These are phyloP conservation scores for Pitta sordida DNA, from an alignment of 2,113 vertebrate genomes.

Conservation along the genomic window DNA sequence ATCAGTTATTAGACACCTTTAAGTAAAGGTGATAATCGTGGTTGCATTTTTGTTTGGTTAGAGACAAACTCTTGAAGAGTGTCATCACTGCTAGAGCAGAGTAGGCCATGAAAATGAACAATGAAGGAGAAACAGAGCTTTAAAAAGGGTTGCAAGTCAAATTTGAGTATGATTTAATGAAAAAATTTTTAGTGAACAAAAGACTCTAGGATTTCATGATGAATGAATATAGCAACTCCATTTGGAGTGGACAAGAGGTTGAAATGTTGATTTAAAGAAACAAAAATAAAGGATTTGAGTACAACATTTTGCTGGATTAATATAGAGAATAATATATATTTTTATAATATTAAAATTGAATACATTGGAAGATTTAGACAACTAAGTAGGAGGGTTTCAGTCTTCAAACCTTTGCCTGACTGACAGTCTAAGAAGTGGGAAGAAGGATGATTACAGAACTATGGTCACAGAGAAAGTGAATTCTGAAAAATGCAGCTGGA, in stretches of 20 bases:
- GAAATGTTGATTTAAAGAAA: neutral
- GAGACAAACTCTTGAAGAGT: neutral
- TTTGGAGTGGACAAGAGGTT: neutral
- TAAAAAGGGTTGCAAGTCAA: neutral
- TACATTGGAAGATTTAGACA: neutral
- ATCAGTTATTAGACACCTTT: rapidly evolving
- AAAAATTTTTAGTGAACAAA: neutral
- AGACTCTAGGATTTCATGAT: neutral
- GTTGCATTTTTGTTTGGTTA: neutral
- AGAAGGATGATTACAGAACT: neutral
- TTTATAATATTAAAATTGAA: neutral
- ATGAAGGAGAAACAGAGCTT: neutral
- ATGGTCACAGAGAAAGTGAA: neutral
- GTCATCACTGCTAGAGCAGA: neutral
- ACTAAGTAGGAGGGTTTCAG: neutral
- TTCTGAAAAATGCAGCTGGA: neutral
- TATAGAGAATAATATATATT: neutral
- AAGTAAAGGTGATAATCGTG: neutral
- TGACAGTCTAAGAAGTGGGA: neutral
- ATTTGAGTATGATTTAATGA: neutral
- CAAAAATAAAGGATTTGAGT: neutral
- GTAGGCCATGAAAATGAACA: neutral
- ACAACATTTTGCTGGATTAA: neutral
- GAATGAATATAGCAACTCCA: neutral
- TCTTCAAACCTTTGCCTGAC: neutral